phyloP scores from a whole-genome alignment of 2,888 invertebrate genomes.

The Noctua fimbriata region DNA sequence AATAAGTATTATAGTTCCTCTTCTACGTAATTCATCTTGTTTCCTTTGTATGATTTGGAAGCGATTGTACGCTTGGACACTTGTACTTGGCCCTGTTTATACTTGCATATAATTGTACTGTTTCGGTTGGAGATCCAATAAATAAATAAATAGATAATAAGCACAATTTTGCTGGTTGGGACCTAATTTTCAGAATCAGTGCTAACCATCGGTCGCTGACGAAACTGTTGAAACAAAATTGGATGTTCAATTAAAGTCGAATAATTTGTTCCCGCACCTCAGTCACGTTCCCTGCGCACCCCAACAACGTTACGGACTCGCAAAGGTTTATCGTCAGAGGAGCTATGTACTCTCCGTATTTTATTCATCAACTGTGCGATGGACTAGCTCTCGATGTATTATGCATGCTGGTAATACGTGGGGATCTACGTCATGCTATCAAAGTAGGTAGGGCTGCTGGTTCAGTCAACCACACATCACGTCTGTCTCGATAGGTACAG shows the following conservation, averaged over 20 bases:
- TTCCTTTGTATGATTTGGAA: no score
- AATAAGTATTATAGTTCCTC: no score
- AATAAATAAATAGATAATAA: neutral
- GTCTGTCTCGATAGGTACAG: neutral
- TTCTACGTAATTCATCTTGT: no score
- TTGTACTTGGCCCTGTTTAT: no score
- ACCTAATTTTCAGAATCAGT: neutral
- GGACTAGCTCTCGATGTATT: conserved; percentile 6
- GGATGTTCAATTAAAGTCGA: neutral
- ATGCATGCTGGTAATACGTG: conserved; percentile 4
- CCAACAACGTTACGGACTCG: conserved; percentile 2
- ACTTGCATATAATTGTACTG: no score
- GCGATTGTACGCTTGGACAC: no score
- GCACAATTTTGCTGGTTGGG: neutral
- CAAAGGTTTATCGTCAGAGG: neutral
- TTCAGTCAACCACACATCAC: neutral
- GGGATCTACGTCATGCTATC: neutral
- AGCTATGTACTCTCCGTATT: neutral
- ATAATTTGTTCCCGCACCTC: neutral
- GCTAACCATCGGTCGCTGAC: neutral
- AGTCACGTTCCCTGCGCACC: neutral
- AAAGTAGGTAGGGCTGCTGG: neutral
- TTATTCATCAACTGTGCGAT: conserved; percentile 23
- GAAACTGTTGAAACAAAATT: neutral
- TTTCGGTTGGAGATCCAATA: no score